Conservation (phyloP, 2,113 vertebrate genomes). For the Pardalotus punctatus region DNA sequence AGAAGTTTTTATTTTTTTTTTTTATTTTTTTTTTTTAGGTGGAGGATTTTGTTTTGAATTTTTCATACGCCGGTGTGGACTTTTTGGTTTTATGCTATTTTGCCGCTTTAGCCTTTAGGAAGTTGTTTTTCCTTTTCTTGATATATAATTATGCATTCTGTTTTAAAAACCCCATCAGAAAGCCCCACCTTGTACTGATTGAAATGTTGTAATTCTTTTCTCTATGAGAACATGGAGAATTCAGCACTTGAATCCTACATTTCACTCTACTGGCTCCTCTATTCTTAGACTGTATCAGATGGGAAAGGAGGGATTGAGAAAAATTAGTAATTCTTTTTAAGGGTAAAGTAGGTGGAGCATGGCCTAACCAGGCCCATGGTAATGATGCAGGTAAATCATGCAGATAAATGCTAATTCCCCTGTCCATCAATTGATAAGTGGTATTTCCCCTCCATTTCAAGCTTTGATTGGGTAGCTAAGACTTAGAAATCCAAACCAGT, state of each 20-base stretch:
- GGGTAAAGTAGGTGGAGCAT: background rate
- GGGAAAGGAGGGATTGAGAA: background rate
- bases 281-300: background rate
- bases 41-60: background rate
- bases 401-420: background rate
- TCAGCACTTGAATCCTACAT: background rate
- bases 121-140: background rate
- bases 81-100: accelerated
- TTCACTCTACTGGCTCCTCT: background rate
- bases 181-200: background rate
- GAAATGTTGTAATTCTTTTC: background rate
- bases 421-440: background rate
- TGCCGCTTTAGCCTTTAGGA: background rate
- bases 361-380: background rate
- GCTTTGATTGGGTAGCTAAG: background rate
- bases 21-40: background rate
- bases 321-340: background rate
- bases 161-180: background rate
- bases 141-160: accelerated
- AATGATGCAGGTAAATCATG: background rate
- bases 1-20: background rate
- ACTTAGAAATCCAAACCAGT: background rate
- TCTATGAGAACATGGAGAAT: background rate
- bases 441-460: background rate
- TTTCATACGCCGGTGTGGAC: background rate